These are phyloP conservation scores for Phaonia tiefii DNA, from an alignment of 2,888 invertebrate species.

Conservation along the genomic window DNA sequence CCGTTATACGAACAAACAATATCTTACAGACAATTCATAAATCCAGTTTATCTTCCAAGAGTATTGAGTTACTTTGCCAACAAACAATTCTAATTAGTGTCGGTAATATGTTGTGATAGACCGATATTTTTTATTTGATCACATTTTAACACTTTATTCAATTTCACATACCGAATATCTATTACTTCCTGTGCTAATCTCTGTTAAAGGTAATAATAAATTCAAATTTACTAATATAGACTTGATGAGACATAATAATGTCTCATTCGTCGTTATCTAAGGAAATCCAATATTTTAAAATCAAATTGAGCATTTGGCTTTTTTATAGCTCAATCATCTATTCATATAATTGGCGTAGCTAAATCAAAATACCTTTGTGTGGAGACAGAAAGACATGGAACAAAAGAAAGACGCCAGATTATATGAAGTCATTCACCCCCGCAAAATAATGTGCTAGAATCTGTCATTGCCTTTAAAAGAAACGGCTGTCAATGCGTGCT, in stretches of 20 bases:
- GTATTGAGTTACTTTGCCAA: too few relatives aligned
- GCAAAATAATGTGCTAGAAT: background rate
- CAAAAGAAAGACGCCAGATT: background rate
- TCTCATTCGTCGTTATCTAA: background rate
- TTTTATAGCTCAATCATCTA: background rate
- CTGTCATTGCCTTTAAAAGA: too few relatives aligned
- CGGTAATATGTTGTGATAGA: too few relatives aligned
- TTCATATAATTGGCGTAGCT: background rate
- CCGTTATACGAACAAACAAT: too few relatives aligned
- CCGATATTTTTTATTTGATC: too few relatives aligned
- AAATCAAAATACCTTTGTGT: background rate
- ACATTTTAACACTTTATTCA: background rate
- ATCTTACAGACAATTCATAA: too few relatives aligned
- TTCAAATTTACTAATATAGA: background rate
- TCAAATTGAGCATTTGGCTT: background rate
- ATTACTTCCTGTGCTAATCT: background rate
- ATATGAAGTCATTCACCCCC: constrained; percentile 45
- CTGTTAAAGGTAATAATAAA: background rate
- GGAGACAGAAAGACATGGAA: background rate
- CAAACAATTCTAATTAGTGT: too few relatives aligned
- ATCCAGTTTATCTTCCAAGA: too few relatives aligned
- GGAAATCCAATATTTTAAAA: background rate
- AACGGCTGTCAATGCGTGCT: too few relatives aligned
- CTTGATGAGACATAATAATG: too few relatives aligned
- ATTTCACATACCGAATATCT: background rate